These are phyloP conservation scores for Rhyacichthys aspro DNA, from an alignment of 2,797 vertebrate species.

Conservation along the genomic window DNA sequence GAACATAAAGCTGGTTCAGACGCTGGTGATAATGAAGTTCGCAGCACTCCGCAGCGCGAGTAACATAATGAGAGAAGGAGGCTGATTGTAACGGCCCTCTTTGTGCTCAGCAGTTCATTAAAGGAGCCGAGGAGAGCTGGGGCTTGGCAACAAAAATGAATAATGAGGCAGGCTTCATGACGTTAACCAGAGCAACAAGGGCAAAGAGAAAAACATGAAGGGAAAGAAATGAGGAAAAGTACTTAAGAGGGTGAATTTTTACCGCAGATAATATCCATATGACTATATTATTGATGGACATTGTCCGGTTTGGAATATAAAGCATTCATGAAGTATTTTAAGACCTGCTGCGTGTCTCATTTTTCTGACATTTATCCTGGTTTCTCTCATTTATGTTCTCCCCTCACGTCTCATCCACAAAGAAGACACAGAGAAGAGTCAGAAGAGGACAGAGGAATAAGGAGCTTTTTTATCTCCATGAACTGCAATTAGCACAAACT, in stretches of 20 bases:
- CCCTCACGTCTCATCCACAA: no score
- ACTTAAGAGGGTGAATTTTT: background rate
- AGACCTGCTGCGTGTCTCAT: no score
- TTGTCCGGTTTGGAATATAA: background rate
- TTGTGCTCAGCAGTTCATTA: constrained; percentile 15
- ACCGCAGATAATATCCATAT: constrained; percentile 1
- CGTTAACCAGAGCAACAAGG: background rate
- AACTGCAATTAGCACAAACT: no score
- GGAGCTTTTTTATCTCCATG: no score
- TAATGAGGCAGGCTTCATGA: constrained; percentile 12
- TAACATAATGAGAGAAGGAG: constrained; percentile 14
- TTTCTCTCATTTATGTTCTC: no score
- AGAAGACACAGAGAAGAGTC: no score
- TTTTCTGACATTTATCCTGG: no score
- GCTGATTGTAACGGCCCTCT: constrained; percentile 3
- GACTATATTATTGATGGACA: constrained; percentile 3
- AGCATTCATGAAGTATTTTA: background rate
- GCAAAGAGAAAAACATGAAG: background rate
- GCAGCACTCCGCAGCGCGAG: constrained; percentile 13
- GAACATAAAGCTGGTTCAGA: background rate
- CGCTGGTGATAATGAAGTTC: constrained; percentile 8
- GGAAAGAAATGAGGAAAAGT: background rate
- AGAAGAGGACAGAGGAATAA: no score
- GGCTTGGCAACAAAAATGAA: constrained; percentile 8
- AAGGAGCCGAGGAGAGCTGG: constrained; percentile 3